These are phyloP conservation scores for Anthoscopus minutus DNA, from an alignment of 2,113 vertebrate species.

Conservation along the genomic window DNA sequence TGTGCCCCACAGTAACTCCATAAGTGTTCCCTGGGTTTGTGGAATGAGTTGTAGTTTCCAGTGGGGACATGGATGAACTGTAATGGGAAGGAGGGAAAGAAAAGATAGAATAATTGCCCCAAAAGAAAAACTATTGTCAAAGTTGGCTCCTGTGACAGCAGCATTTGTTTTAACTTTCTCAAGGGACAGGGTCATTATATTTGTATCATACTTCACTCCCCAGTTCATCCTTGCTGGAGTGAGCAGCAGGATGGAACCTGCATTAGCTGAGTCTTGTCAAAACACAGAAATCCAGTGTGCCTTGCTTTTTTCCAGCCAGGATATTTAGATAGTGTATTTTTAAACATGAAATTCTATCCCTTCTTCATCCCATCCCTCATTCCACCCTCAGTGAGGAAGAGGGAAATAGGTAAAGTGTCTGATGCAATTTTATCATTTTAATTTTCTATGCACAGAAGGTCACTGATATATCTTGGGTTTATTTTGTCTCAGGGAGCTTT, in stretches of 20 bases:
- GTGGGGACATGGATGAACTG: background rate
- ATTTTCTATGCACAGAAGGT: background rate
- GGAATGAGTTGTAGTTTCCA: background rate
- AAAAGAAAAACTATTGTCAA: background rate
- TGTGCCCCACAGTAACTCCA: background rate
- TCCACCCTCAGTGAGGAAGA: background rate
- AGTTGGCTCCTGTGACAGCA: constrained; percentile 5
- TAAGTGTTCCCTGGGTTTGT: background rate
- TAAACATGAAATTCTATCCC: background rate
- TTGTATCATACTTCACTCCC: background rate
- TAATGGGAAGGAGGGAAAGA: background rate
- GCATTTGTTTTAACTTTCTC: constrained; percentile 17
- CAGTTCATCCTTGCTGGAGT: background rate
- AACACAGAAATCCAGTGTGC: background rate
- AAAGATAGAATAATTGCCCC: background rate
- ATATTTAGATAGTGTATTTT: background rate
- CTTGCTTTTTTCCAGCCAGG: background rate
- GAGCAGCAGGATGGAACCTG: constrained; percentile 3
- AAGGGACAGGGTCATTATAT: background rate
- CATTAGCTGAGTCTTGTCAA: background rate
- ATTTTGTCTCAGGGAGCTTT: constrained; percentile 17
- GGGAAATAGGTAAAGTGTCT: background rate
- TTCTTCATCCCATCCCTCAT: background rate
- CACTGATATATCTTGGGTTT: background rate
- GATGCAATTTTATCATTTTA: constrained; percentile 23